phyloP scores from a whole-genome alignment of 2,888 invertebrate species.

The Sericinus montela region DNA sequence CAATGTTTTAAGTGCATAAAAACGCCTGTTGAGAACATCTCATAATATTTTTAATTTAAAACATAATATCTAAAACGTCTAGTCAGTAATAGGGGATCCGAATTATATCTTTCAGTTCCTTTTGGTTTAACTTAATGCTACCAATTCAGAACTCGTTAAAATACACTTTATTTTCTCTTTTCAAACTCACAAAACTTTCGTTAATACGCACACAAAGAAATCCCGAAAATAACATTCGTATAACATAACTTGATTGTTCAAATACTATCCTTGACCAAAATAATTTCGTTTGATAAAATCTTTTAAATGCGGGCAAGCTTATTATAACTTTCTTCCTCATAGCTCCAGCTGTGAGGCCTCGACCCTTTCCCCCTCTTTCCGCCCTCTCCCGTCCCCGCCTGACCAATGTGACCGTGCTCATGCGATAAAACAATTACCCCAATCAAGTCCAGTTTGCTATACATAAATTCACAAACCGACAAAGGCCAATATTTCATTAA shows the following conservation, averaged over 20 bases:
- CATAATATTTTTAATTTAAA: too few relatives aligned
- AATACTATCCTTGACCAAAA: slow-evolving; percentile 72
- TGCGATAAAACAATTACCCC: slow-evolving; percentile 78
- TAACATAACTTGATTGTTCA: slow-evolving; percentile 50
- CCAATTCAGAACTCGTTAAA: too few relatives aligned
- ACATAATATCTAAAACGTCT: too few relatives aligned
- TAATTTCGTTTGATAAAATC: slow-evolving; percentile 67
- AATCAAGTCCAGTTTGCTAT: slow-evolving; percentile 54
- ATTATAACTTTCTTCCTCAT: slow-evolving; percentile 62
- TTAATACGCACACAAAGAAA: too few relatives aligned
- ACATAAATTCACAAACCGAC: slow-evolving; percentile 46
- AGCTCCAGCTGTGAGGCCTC: slow-evolving; percentile 51
- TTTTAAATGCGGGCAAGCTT: slow-evolving; percentile 57
- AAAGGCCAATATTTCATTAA: slow-evolving; percentile 27
- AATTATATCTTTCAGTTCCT: too few relatives aligned
- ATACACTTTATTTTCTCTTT: too few relatives aligned
- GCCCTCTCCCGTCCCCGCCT: slow-evolving; percentile 30
- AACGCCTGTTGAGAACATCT: too few relatives aligned
- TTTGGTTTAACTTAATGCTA: too few relatives aligned
- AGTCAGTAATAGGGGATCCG: too few relatives aligned
- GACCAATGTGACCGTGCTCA: slow-evolving; percentile 58
- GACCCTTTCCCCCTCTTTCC: slow-evolving; percentile 26
- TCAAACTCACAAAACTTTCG: too few relatives aligned
- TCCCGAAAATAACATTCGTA: slow-evolving; percentile 30
- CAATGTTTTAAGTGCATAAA: too few relatives aligned